Evolutionary conservation across 2,888 invertebrate species (phyloP).

Genomic region (Cephus spinipes): DNA sequence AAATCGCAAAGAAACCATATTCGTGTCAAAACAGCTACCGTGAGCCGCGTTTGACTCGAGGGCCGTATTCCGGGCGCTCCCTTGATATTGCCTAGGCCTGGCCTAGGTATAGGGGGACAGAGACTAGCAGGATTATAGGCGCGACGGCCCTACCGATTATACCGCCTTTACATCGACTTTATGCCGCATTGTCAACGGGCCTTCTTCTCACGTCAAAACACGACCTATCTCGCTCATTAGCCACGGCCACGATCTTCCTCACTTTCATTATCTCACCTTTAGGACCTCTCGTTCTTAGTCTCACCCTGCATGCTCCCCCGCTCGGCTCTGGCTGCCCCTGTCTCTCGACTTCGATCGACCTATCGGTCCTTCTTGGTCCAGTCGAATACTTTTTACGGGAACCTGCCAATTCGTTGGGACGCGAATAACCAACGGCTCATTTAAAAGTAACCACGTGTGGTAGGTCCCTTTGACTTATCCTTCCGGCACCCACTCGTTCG

Average conservation of each 20-base stretch:
- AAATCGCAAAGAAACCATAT: conserved; percentile 59
- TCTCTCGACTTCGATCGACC: background rate
- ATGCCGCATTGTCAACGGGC: conserved; percentile 12
- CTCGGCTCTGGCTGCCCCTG: background rate
- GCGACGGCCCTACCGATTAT: conserved; percentile 18
- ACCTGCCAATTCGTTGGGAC: background rate
- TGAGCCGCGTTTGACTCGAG: conserved; percentile 1
- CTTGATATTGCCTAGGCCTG: background rate
- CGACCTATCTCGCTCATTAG: conserved; percentile 13
- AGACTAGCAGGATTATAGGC: conserved; percentile 12
- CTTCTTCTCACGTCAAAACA: conserved; percentile 17
- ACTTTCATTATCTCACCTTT: conserved; percentile 3
- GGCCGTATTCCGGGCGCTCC: conserved; percentile 7
- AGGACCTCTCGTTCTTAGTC: background rate
- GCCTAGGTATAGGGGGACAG: background rate
- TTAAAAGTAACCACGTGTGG: background rate
- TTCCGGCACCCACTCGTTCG: background rate
- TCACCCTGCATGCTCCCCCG: background rate
- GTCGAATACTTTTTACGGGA: background rate
- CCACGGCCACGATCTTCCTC: conserved; percentile 11
- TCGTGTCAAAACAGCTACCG: conserved; percentile 57
- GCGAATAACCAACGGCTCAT: background rate
- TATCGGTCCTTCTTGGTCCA: background rate
- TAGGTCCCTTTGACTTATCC: background rate
- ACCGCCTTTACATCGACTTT: conserved; percentile 10